Evolutionary conservation across 1,140 invertebrate genomes (phyloP), one percentile per base, ranked within the genome.

Genomic region (Apis cerana): DNA sequence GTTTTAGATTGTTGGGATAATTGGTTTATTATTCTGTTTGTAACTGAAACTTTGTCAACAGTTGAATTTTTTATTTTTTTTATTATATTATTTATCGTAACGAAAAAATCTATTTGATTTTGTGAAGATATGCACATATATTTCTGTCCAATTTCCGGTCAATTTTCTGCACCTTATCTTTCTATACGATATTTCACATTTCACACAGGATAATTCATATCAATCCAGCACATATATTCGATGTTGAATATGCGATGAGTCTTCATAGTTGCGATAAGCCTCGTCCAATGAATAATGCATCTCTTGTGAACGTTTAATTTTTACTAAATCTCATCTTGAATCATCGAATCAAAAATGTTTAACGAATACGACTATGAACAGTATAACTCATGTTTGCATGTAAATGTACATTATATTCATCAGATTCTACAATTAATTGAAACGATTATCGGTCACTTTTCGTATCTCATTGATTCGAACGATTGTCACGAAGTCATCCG

Each of bases 191-290:
- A 54, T 71, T 71, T 23, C 50, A 23, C n/a, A 71, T 23, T 71
- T 27, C 23, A 17, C n/a, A n/a, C 23, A 0, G 23, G 9, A 56
- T 17, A 56, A 74, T 74, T 56, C 71, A 74, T 74, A 74, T 74
- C 61, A 59, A 74, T 74, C 11, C 71, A 56, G 27, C 58, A 15
- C 27, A 58, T 56, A 58, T 74, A 48, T 74, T 61, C 71, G 21
- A n/a, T 27, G 71, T 74, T 74, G 71, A 74, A 74, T 74, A 74
- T 74, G 71, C 71, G 56, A 74, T 56, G 48, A 74, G 71, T 11
- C 27, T 3, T 13, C 4, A 17, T 67, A 17, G 23, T 17, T 23
- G 50, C 69, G 70, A 72, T 72, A 56, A 72, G 70, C 17, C 54
- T 33, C 13, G 27, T 23, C 69, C 50, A 19, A 74, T 74, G 71